Conservation (phyloP, 1,140 invertebrate genomes). For the Drosophila nebulosa region DNA sequence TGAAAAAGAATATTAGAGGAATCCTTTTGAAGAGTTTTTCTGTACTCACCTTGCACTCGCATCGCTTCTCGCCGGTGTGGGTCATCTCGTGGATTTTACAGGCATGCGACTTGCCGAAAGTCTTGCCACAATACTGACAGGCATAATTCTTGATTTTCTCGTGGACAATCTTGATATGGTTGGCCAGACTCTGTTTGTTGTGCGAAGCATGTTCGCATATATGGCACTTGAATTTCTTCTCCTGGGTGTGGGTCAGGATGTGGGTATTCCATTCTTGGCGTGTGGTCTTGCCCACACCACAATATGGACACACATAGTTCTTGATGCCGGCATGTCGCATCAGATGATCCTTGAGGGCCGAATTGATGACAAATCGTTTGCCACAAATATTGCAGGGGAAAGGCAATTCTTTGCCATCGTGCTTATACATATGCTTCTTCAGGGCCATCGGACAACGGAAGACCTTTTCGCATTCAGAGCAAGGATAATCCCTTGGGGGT, state of each 20-base stretch:
- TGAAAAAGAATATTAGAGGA: background rate
- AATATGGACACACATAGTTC: conserved; percentile 77
- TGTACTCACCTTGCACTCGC: conserved; percentile 64
- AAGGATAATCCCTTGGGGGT: conserved; percentile 68
- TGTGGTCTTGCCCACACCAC: conserved; percentile 76
- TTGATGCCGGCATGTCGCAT: conserved; percentile 78
- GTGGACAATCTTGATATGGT: conserved; percentile 77
- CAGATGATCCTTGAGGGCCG: conserved; percentile 71
- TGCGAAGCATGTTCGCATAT: conserved; percentile 75
- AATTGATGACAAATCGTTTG: conserved; percentile 76
- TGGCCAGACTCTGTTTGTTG: conserved; percentile 71
- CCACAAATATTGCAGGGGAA: conserved; percentile 84
- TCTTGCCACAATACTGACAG: conserved; percentile 76
- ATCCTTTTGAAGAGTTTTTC: background rate
- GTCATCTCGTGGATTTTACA: conserved; percentile 80
- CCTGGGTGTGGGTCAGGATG: conserved; percentile 73
- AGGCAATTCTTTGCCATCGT: conserved; percentile 83
- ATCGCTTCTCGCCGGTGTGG: conserved; percentile 82
- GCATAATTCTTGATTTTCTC: conserved; percentile 78
- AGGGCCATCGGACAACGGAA: conserved; percentile 76
- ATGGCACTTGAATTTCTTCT: conserved; percentile 77
- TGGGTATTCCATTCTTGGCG: conserved; percentile 77
- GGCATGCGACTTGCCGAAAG: conserved; percentile 78
- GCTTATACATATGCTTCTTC: conserved; percentile 83
- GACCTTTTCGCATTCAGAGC: conserved; percentile 71